phyloP scores from a whole-genome alignment of 2,797 vertebrate species.

The Enteromius thamalakanensis region DNA sequence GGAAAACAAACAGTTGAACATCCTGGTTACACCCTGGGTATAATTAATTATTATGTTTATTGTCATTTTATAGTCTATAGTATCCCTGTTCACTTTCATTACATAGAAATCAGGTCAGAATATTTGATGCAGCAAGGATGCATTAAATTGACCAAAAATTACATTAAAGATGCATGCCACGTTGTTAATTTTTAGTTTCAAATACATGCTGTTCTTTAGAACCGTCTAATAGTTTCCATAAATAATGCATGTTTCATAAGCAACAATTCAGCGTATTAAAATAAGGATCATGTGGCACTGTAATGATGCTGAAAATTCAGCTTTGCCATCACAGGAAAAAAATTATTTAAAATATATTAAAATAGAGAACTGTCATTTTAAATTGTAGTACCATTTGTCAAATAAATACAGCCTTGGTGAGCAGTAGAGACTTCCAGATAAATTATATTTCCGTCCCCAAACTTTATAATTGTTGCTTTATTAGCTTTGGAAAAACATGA shows the following conservation, averaged over 20 bases:
- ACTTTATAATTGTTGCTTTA: neutral
- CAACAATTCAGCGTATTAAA: neutral
- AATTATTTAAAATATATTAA: neutral
- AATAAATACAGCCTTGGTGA: neutral
- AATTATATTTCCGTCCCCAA: neutral
- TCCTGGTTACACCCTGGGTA: neutral
- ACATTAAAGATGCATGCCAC: neutral
- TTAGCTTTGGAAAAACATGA: neutral
- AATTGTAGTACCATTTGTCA: neutral
- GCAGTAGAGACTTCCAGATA: neutral
- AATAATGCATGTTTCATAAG: neutral
- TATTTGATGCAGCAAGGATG: neutral
- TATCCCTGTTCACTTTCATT: neutral
- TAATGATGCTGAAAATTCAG: neutral
- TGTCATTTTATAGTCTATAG: neutral
- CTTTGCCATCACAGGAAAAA: neutral
- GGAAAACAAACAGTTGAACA: neutral
- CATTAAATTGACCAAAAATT: too few relatives aligned
- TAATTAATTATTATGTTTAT: neutral
- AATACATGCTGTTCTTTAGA: too few relatives aligned
- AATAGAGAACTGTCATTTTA: neutral
- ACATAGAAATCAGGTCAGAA: neutral
- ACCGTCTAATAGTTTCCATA: too few relatives aligned
- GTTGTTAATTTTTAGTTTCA: too few relatives aligned
- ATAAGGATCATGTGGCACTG: neutral